phyloP scores from a whole-genome alignment of 2,888 invertebrate species.

The Drosophila stalkeri region DNA sequence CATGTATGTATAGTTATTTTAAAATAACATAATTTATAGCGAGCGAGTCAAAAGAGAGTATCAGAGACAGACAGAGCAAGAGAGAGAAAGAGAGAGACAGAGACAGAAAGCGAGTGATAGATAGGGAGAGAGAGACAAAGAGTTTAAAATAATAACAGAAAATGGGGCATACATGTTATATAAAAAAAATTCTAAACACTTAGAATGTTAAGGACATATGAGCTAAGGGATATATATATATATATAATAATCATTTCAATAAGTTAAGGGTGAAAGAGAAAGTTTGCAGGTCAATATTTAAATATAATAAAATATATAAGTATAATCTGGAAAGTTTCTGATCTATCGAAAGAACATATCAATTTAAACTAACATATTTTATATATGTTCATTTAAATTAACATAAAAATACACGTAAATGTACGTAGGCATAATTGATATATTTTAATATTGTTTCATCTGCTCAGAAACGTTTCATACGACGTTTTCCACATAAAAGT shows the following conservation, averaged over 20 bases:
- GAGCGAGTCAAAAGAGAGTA: conserved; percentile 70
- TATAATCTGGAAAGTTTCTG: background rate
- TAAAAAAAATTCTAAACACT: background rate
- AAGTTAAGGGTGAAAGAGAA: too few relatives aligned
- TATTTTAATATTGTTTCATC: background rate
- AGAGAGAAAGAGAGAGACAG: conserved; percentile 15
- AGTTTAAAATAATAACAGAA: background rate
- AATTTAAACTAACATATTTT: background rate
- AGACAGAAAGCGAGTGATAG: too few relatives aligned
- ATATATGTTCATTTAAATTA: background rate
- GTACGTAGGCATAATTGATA: background rate
- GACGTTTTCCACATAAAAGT: background rate
- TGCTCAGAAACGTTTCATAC: background rate
- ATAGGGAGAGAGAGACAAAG: conserved; percentile 38
- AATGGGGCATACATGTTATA: background rate
- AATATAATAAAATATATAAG: background rate
- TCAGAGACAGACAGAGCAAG: conserved; percentile 32
- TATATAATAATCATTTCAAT: background rate
- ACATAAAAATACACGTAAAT: background rate
- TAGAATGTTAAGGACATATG: background rate
- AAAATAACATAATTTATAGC: conserved; percentile 32
- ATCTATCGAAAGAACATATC: background rate
- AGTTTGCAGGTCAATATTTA: background rate
- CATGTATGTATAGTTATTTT: conserved; percentile 7
- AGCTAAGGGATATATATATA: background rate